Percentiles rank a stretch among this genome's conserved stretches.
phyloP scores from a whole-genome alignment of 2,797 vertebrate species.

The Eospalax fontanierii region DNA sequence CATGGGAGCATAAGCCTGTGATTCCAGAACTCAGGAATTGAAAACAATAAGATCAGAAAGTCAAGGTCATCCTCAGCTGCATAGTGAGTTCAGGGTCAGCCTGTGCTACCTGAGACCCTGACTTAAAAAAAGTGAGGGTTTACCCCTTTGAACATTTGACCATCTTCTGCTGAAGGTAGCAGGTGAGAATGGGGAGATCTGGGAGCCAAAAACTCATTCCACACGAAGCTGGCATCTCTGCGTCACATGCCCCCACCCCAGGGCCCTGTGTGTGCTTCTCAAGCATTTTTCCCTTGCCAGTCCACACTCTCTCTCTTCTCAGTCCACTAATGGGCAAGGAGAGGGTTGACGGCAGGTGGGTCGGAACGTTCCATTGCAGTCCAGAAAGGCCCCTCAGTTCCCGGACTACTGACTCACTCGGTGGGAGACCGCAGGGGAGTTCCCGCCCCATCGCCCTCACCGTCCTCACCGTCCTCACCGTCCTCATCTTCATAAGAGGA shows the following conservation, averaged over 20 bases:
- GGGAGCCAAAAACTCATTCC: not conserved
- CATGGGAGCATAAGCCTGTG: not conserved
- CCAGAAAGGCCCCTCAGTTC: not conserved
- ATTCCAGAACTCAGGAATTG: not conserved
- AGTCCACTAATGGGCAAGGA: too few relatives aligned
- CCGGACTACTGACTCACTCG: not conserved
- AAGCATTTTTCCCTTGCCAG: not conserved
- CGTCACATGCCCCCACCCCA: not conserved
- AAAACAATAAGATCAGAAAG: not conserved
- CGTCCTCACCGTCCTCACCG: too few relatives aligned
- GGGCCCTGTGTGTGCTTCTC: accelerated
- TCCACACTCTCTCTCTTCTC: not conserved
- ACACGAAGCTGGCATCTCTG: not conserved
- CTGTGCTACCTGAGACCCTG: not conserved
- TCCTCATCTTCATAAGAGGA: not conserved
- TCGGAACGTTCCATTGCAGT: not conserved
- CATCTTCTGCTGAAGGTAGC: not conserved
- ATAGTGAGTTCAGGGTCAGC: not conserved
- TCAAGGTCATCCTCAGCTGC: not conserved
- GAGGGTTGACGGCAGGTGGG: not conserved
- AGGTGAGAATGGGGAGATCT: not conserved
- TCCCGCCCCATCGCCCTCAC: not conserved
- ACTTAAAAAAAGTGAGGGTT: not conserved
- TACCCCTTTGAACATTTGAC: not conserved
- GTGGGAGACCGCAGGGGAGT: not conserved